A percentile compares a stretch with the other conserved stretches of the same genome.
phyloP scores from a whole-genome alignment of 2,113 vertebrate genomes.

The Odocoileus virginianus region DNA sequence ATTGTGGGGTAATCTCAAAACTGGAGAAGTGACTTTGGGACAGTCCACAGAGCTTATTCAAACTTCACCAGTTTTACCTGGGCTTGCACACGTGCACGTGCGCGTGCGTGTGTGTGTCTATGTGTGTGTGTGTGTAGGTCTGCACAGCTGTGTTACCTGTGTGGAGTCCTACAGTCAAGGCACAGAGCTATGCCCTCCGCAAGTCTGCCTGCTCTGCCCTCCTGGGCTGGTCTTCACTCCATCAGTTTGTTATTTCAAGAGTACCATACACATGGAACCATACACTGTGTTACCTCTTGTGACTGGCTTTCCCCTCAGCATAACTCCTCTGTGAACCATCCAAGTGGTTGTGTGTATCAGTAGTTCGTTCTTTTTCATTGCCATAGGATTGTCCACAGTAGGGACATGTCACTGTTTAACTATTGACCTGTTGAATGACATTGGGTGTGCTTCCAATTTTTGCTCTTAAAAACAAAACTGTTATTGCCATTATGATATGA shows the following conservation, averaged over 20 bases:
- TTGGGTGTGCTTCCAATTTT: not conserved
- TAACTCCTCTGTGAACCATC: not conserved
- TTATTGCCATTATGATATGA: no score
- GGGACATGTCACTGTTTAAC: fast-evolving
- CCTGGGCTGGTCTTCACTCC: not conserved
- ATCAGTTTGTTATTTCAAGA: not conserved
- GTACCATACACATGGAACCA: fast-evolving
- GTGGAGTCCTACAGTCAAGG: no score
- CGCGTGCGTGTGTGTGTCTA: not conserved
- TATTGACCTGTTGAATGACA: not conserved
- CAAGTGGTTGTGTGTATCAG: not conserved
- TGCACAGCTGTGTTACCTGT: fast-evolving
- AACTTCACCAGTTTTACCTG: no score
- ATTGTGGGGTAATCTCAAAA: no score
- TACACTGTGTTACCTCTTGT: fast-evolving
- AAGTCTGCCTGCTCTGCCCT: fast-evolving
- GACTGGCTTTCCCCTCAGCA: not conserved
- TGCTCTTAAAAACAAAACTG: not conserved
- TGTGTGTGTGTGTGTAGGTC: no score
- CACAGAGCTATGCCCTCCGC: fast-evolving
- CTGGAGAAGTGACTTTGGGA: not conserved
- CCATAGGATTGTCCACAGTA: fast-evolving
- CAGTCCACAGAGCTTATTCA: not conserved
- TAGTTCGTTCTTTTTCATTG: not conserved
- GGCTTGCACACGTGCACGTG: fast-evolving